Conservation (phyloP, 2,888 invertebrate genomes). For the Leptarthrus brevirostris region DNA sequence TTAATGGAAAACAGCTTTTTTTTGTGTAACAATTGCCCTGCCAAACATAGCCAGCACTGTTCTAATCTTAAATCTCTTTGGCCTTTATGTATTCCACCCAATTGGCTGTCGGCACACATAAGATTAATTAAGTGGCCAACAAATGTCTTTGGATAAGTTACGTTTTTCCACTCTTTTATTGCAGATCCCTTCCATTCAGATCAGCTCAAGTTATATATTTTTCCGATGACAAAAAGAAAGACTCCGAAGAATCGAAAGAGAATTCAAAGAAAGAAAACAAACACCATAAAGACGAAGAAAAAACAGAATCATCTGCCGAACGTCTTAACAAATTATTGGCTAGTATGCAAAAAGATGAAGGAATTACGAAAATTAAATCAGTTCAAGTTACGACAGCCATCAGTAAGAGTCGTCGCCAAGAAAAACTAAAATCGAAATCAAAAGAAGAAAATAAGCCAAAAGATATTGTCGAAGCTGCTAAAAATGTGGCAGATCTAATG, state of each 20-base stretch:
- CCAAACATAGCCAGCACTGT: too few species aligned
- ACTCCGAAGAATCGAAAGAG: neutral
- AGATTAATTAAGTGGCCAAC: neutral
- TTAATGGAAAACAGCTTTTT: too few species aligned
- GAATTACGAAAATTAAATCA: slow-evolving; percentile 54
- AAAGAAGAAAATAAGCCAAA: slow-evolving; percentile 57
- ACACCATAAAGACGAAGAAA: neutral
- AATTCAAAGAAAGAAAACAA: neutral
- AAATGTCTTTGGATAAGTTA: too few species aligned
- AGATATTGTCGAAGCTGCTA: slow-evolving; percentile 71
- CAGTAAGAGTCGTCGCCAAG: slow-evolving; percentile 54
- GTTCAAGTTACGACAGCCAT: slow-evolving; percentile 61
- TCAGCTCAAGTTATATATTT: neutral
- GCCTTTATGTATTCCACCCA: too few species aligned
- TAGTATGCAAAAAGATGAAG: slow-evolving; percentile 63
- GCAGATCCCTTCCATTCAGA: slow-evolving; percentile 4
- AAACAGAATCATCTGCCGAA: neutral
- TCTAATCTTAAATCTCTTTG: too few species aligned
- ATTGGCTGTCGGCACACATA: too few species aligned
- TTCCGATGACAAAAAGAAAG: slow-evolving; percentile 37
- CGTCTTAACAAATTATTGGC: slow-evolving; percentile 61
- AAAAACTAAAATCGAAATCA: slow-evolving; percentile 48
- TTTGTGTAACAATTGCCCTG: too few species aligned
- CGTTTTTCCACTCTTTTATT: neutral
- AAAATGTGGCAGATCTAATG: slow-evolving; percentile 76